Evolutionary conservation across 2,113 vertebrate species (phyloP), one percentile per base, ranked within the genome.

Genomic region (Rhadina sibilatrix): DNA sequence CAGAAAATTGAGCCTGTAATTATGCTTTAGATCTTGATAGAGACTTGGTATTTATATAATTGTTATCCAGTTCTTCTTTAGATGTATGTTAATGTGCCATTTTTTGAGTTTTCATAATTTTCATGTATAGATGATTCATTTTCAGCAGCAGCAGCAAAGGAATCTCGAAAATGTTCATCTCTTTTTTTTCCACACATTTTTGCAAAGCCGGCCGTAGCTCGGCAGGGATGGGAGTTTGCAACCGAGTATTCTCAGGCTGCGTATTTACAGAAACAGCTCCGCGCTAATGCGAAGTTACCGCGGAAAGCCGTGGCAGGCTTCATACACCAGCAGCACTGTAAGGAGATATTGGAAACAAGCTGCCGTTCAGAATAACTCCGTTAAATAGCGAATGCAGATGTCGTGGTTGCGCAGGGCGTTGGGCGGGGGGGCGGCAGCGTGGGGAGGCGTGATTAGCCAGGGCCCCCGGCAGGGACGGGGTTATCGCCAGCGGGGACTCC

Each of bases 1-100:
- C 65, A 94, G 89, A 95, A 91, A 96, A 92, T 11, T 68, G 89
- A 95, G 83, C 44, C 87, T 93, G 52, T 75, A 90, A 95, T 96
- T 94, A 81, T 21, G 44, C 75, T 81, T 61, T 52, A 82, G 78
- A 85, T 82, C 92, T 60, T 83, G 31, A 50, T 75, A 89, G 81
- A 92, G 77, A 71, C 61, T 94, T 53, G 37, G 49, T 47, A 60
- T 91, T 89, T 91, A 44, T 83, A 44, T 71, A 88, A 90, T 72
- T 94, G 93, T 89, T 54, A 78, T 64, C 72, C 53, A 68, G 54
- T 68, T 72, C 60, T 70, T 86, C 84, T 83, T 84, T 68, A 42
- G 59, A 84, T 63, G n/a, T 46, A 94, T 83, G 77, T 89, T 94
- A 96, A 94, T 69, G 50, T 87, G 70, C 78, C 53, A 50, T 69